These are phyloP conservation scores for Nixonia krombeini DNA, from an alignment of 1,140 invertebrate genomes.

Conservation along the genomic window DNA sequence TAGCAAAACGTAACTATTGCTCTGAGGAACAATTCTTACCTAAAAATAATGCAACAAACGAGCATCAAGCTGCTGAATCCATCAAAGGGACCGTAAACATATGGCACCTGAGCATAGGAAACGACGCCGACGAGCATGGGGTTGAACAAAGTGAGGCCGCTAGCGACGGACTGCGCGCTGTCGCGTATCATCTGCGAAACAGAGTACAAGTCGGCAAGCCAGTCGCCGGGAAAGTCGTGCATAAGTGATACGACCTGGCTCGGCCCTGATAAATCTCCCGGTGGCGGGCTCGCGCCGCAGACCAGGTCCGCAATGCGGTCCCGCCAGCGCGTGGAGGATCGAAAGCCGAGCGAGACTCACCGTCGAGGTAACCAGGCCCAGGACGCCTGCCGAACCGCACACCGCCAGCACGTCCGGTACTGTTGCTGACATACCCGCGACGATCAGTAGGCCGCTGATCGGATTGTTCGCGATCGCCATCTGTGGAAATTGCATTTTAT, in stretches of 20 bases:
- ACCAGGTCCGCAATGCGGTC: slow-evolving; percentile 46
- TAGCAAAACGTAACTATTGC: too few species aligned
- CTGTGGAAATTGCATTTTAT: slow-evolving; percentile 46
- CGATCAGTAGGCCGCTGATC: slow-evolving; percentile 65
- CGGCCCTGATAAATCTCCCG: slow-evolving; percentile 21
- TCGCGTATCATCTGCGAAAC: slow-evolving; percentile 61
- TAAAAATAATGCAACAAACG: slow-evolving; percentile 54
- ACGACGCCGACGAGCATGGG: slow-evolving; percentile 66
- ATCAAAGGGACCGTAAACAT: slow-evolving; percentile 58
- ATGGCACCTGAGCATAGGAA: slow-evolving; percentile 58
- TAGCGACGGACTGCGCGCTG: slow-evolving; percentile 49
- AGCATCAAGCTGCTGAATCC: slow-evolving; percentile 50
- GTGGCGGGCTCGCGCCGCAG: slow-evolving; percentile 11
- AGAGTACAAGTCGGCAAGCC: slow-evolving; percentile 21
- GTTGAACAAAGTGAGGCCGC: slow-evolving; percentile 68
- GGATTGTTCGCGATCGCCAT: slow-evolving; percentile 69
- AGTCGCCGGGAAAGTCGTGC: slow-evolving; percentile 4
- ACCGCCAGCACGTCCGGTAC: slow-evolving; percentile 52
- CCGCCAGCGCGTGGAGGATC: background rate
- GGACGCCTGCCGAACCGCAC: slow-evolving; percentile 53
- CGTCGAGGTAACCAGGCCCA: slow-evolving; percentile 66
- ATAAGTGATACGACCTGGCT: slow-evolving; percentile 21
- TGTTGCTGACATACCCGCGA: slow-evolving; percentile 56
- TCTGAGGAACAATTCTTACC: too few species aligned
- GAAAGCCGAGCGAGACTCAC: too few species aligned